A percentile compares a stretch with the other conserved stretches of the same genome.
Conservation (phyloP, 2,888 invertebrate genomes). For the Pachycephus smyrnensis region DNA sequence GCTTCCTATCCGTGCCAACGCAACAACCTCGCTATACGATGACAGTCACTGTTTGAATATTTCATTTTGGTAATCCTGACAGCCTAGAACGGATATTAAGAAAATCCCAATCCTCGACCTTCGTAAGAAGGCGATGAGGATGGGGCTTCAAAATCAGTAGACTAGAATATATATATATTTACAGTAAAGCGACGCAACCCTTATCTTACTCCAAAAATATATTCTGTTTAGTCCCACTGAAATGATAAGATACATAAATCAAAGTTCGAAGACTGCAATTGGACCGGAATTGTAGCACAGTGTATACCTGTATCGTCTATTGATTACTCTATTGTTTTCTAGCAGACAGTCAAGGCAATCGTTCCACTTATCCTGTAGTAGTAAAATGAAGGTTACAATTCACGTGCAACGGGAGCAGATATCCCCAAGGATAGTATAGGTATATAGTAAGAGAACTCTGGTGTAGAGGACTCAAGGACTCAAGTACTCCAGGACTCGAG, state of each 20-base stretch:
- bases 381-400: background rate
- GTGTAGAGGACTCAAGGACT: background rate
- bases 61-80: background rate
- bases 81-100: background rate
- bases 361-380: background rate
- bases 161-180: too few relatives aligned
- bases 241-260: too few relatives aligned
- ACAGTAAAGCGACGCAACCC: too few relatives aligned
- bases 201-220: too few relatives aligned
- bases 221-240: too few relatives aligned
- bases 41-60: background rate
- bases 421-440: background rate
- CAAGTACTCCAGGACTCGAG: background rate
- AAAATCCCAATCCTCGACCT: background rate
- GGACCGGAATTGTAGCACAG: background rate
- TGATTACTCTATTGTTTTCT: background rate
- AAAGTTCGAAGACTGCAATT: too few relatives aligned
- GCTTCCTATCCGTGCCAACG: conserved; percentile 29
- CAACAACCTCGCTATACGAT: background rate
- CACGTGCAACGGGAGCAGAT: background rate
- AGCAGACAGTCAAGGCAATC: background rate
- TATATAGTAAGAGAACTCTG: background rate
- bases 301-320: background rate
- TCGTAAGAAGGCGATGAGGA: background rate
- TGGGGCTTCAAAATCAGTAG: background rate